Evolutionary conservation across 2,797 vertebrate genomes (phyloP), one percentile per base, ranked within the genome.

Genomic region (Leontocebus nigricollis): DNA sequence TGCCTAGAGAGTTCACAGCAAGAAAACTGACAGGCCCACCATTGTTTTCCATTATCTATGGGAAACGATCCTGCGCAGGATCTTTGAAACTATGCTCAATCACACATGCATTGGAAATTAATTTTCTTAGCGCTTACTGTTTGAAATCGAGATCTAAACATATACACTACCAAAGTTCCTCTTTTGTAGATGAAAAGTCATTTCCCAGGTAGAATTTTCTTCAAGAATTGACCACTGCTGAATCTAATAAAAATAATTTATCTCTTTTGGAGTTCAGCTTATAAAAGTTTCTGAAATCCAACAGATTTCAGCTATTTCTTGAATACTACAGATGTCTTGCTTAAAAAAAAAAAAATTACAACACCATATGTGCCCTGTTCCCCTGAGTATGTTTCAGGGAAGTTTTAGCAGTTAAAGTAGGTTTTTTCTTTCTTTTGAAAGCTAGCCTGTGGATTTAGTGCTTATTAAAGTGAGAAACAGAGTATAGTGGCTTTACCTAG

Each of bases 321-420:
- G 61, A 95, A 94, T 91, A 61, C 79, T 97, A 87, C 92, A 93
- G 80, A 96, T 96, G 94, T 95, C 95, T 96, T 88, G 15, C 55
- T 95, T 89, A 52, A 77, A 96, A 96, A 90, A 46, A 44, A 92
- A 92, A 94, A 96, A 91, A 97, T 94, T 96, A 94, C 75, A 95
- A 24, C 70, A 93, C 95, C 95, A 88, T 96, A 96, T 97, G 97
- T 96, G 93, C 64, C 22, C 76, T 92, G 80, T 87, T 98, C 97
- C 96, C 97, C 67, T 86, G 96, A 91, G 97, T 89, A 91, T 52
- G 73, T 94, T 97, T 98, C 94, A 80, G 94, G 96, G 95, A 97
- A 97, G 92, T 98, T 97, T 97, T 96, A 98, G 98, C 80, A 94
- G 97, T 96, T 92, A 95, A 97, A 90, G 82, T 94, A 64, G 77